Base-by-base conservation (phyloP, 2,113 vertebrate species). In the Equus quagga region DNA sequence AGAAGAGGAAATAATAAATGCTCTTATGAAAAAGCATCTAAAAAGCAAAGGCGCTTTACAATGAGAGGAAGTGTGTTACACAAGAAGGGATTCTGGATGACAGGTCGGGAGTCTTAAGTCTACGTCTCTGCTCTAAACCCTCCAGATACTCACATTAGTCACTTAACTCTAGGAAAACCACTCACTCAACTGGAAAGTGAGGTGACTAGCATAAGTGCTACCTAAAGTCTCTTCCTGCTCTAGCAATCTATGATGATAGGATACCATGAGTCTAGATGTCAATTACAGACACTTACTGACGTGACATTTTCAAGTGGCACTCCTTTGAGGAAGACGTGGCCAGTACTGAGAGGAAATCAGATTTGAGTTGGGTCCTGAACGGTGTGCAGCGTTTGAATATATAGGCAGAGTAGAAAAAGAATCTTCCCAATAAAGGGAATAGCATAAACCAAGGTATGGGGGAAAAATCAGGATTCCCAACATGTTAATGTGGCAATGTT, bases 401-500 rank as follows among this genome's bases (percentile, higher is more conserved):
- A 82, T 6, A 96, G 12, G 65, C 33, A 89, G 19, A 94, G 18
- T 3, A 56, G 64, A 60, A 69, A 89, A 93, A 90, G 23, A 91
- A 93, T 23, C 54, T 96, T 85, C 51, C 31, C 31, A 18, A 64
- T 89, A 95, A 83, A 36, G 4, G 36, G 13, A 94, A 56, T 6
- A 80, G 64, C n/a, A 78, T 82, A 96, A 91, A 92, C 12, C 89
- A 75, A 95, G 51, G 12, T 81, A 18, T 60, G 89, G 64, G 65
- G 60, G 95, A 89, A 26, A 97, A 95, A 89, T 75, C 73, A 89
- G 92, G 73, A 94, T 46, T 80, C 97, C 17, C 72, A 41, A 51
- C 72, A 70, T 56, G 87, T 84, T 95, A 92, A 84, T 90, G 31
- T 67, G 60, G 65, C 36, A 79, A 58, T 82, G 58, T 56, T 95